Conservation (phyloP, 2,113 vertebrate species). For the Pao palembangensis region DNA sequence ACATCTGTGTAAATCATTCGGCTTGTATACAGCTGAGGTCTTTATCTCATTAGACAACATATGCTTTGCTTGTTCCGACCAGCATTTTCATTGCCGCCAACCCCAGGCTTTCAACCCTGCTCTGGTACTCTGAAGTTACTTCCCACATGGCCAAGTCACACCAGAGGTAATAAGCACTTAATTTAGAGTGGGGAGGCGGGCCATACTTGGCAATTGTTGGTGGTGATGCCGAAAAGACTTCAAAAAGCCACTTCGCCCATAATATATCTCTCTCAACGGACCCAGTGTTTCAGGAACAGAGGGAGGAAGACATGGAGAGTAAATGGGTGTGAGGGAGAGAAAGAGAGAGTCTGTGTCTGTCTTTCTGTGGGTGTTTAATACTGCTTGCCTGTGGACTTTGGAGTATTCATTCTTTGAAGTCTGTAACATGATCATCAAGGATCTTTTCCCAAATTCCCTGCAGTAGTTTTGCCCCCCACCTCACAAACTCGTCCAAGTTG, state of each 20-base stretch:
- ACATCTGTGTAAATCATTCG: constrained; percentile 54
- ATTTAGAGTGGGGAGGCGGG: constrained; percentile 68
- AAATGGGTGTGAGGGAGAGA: constrained; percentile 53
- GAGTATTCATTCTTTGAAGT: constrained; percentile 70
- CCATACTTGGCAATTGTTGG: constrained; percentile 63
- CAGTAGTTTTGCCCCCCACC: constrained; percentile 49
- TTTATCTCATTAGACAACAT: constrained; percentile 59
- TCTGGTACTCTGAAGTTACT: constrained; percentile 22
- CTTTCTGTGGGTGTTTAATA: constrained; percentile 63
- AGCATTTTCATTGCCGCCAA: constrained; percentile 20
- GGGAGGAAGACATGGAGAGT: constrained; percentile 50
- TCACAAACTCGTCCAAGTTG: constrained; percentile 53
- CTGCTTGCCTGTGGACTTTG: constrained; percentile 66
- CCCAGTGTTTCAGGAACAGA: constrained; percentile 59
- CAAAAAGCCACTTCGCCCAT: constrained; percentile 67
- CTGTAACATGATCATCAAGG: constrained; percentile 70
- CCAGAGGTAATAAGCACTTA: constrained; percentile 69
- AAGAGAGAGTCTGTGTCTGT: constrained; percentile 45
- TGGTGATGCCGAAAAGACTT: constrained; percentile 69
- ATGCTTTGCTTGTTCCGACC: constrained; percentile 36
- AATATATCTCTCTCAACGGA: constrained; percentile 69
- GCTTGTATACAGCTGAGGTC: constrained; percentile 36
- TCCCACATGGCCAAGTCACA: constrained; percentile 58
- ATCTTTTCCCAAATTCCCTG: constrained; percentile 51
- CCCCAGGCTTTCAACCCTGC: constrained; percentile 27